Evolutionary conservation across 2,113 vertebrate genomes (phyloP).

Genomic region (Chunga burmeisteri): DNA sequence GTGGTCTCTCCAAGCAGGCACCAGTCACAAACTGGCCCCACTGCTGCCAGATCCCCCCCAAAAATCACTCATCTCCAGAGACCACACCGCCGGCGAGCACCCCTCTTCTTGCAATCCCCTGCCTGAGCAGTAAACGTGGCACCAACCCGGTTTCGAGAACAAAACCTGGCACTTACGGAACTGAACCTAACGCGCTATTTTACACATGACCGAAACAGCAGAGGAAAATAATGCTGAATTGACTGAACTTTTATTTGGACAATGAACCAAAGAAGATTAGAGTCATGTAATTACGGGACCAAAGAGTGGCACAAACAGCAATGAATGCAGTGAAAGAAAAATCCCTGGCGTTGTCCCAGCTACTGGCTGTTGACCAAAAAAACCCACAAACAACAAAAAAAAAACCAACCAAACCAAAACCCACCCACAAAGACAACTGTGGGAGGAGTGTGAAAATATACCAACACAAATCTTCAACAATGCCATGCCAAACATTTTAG

Average conservation of each 20-base stretch:
- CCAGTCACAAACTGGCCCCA: background rate
- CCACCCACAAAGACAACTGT: conserved; percentile 28
- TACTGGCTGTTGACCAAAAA: background rate
- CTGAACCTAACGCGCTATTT: background rate
- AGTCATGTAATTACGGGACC: conserved; percentile 16
- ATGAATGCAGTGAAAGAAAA: conserved; percentile 46
- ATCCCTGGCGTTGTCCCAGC: conserved; percentile 16
- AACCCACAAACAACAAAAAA: conserved; percentile 16
- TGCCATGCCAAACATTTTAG: background rate
- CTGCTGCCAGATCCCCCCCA: background rate
- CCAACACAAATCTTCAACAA: background rate
- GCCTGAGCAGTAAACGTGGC: rapidly evolving
- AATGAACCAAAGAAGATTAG: background rate
- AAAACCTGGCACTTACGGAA: background rate
- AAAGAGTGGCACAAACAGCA: conserved; percentile 4
- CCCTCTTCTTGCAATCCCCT: rapidly evolving
- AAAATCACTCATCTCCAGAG: background rate
- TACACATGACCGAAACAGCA: background rate
- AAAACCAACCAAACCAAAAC: background rate
- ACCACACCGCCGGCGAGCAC: background rate
- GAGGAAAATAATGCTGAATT: background rate
- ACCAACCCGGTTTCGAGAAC: background rate
- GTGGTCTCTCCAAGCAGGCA: background rate
- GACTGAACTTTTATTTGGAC: background rate
- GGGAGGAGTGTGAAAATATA: conserved; percentile 9